Base-by-base conservation (phyloP, 1,140 invertebrate species). In the Medauroidea extradentata region DNA sequence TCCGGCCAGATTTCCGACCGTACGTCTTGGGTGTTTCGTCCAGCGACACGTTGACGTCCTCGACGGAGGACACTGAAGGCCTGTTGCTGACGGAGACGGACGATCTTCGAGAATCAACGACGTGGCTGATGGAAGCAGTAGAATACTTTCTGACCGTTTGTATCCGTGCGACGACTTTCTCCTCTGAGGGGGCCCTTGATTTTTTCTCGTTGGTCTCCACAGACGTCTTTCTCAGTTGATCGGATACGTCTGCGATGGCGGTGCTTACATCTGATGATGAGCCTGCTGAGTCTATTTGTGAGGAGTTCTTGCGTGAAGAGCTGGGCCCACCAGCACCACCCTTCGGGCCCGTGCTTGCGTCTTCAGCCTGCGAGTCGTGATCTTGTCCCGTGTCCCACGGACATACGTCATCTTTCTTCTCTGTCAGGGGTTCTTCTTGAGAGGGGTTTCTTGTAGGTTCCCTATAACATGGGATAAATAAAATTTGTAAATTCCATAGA, bases 231-330 rank as follows among this genome's bases (percentile, higher is more conserved):
- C 55, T 79, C 61, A 83, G 68, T 19, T 79, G 75, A 27, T 84
- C 83, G 7, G 78, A 79, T 2, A 83, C 79, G 42, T 84, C 84
- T 2, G 78, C 71, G 7, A 82, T 75, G 34, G 79, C 78, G n/a
- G 79, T 74, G 67, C 84, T 86, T 53, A 86, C 79, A 69, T 90
- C 87, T 2, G 87, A 89, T 1, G 86, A 89, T 1, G 87, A 89
- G 67, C 80, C 82, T 59, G 75, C 79, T 14, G 79, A 82, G 62
- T 83, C 81, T 29, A 83, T 49, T 61, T 81, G 80, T 9, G 72
- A 71, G 0, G 80, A 82, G 62, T 82, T 83, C 62, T 82, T 83
- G 0, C 80, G 71, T 7, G 80, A 81, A 67, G 65, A 16, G 63
- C 67, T 14, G 57, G 48, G 8, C 2, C 87, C 81, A 61, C 85